These are phyloP conservation scores for Pristionchus exspectatus DNA, from an alignment of 2,888 invertebrate genomes.

Conservation along the genomic window DNA sequence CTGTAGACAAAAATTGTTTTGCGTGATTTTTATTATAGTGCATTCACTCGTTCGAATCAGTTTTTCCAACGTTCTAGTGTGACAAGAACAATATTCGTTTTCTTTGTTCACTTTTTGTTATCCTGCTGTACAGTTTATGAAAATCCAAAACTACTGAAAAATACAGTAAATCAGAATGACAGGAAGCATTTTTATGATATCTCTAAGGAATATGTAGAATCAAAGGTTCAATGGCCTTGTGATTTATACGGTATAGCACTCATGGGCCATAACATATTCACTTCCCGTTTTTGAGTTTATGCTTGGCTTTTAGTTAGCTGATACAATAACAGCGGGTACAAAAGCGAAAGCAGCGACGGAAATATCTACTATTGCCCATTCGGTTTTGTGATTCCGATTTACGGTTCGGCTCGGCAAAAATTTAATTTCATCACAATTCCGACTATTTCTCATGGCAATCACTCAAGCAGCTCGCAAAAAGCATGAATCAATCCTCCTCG, in stretches of 20 bases:
- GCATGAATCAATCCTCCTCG: constrained; percentile 36
- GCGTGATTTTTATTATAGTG: too few species aligned
- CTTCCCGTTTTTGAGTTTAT: too few species aligned
- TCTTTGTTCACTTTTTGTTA: too few species aligned
- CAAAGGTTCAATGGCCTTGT: background rate
- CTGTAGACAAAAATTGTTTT: too few species aligned
- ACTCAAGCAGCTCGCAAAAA: background rate
- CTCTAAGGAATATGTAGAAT: too few species aligned
- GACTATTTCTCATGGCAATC: background rate
- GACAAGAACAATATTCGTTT: too few species aligned
- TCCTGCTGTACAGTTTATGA: background rate
- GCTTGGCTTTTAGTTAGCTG: too few species aligned
- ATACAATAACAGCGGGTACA: background rate
- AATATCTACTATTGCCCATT: background rate
- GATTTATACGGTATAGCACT: background rate
- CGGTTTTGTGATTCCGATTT: background rate
- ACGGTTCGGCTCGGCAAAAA: background rate
- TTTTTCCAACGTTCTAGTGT: too few species aligned
- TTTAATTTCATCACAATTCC: background rate
- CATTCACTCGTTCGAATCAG: too few species aligned
- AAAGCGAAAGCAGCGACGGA: background rate
- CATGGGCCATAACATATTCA: too few species aligned
- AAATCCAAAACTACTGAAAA: background rate
- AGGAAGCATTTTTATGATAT: too few species aligned
- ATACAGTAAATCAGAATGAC: too few species aligned